Conservation (phyloP, 2,888 invertebrate genomes). For the Pachycephus smyrnensis region DNA sequence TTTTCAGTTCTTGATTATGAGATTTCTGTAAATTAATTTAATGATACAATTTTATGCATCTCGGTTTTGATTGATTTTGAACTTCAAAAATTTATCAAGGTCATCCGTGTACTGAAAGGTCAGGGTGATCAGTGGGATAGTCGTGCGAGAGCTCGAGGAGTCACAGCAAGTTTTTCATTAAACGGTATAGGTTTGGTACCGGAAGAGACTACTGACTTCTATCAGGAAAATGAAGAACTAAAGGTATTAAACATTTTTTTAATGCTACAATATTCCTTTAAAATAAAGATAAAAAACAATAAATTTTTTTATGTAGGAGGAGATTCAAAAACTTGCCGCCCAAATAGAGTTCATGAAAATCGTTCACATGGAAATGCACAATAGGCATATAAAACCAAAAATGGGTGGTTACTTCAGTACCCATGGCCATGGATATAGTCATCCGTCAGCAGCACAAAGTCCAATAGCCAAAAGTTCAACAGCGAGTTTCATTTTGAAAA, state of each 20-base stretch:
- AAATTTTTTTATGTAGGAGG: conserved; percentile 74
- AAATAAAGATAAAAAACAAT: background rate
- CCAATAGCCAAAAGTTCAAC: conserved; percentile 55
- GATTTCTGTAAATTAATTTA: background rate
- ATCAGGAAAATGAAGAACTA: conserved; percentile 91
- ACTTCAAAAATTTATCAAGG: conserved; percentile 66
- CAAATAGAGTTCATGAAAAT: conserved; percentile 96
- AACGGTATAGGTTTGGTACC: conserved; percentile 88
- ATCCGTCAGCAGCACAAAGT: conserved; percentile 50
- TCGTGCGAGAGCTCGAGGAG: conserved; percentile 83
- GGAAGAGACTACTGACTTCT: conserved; percentile 87
- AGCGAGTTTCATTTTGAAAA: conserved; percentile 56
- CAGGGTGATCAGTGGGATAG: conserved; percentile 94
- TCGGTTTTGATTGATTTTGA: background rate
- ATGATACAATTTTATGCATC: background rate
- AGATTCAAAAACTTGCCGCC: conserved; percentile 90
- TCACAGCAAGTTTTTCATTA: conserved; percentile 86
- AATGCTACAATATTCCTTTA: background rate
- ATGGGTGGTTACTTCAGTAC: conserved; percentile 85
- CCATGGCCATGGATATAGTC: conserved; percentile 48
- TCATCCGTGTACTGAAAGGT: conserved; percentile 83
- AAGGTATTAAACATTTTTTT: conserved; percentile 71
- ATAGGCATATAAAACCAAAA: conserved; percentile 87
- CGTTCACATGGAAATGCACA: conserved; percentile 93
- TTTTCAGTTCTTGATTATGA: conserved; percentile 17